These are phyloP conservation scores for Meleagris gallopavo DNA, from an alignment of 2,113 vertebrate genomes.

Conservation along the genomic window DNA sequence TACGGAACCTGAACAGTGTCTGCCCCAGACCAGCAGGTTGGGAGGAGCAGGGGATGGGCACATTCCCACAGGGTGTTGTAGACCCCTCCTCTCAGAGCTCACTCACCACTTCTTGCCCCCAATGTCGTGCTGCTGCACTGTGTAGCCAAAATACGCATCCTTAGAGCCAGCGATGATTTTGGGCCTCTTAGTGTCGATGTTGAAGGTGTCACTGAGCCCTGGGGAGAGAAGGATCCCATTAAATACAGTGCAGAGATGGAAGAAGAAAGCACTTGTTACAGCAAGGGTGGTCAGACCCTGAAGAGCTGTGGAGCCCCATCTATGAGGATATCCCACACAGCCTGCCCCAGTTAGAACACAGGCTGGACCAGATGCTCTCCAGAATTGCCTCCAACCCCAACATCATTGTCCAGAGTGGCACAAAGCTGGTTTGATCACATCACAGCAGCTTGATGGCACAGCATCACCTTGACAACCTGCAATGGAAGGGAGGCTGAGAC, in stretches of 20 bases:
- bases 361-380: not conserved
- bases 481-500: not conserved
- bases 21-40: rapidly evolving
- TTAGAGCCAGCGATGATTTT: constrained; percentile 88
- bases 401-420: rapidly evolving
- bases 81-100: rapidly evolving
- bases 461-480: rapidly evolving
- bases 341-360: not conserved
- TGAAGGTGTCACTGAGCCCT: constrained; percentile 89
- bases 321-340: not conserved
- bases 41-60: rapidly evolving
- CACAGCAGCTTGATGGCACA: not conserved
- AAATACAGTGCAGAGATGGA: rapidly evolving
- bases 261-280: not conserved
- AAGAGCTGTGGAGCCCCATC: rapidly evolving
- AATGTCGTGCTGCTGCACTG: constrained; percentile 93
- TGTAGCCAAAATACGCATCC: constrained; percentile 94
- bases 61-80: rapidly evolving
- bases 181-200: constrained; percentile 88
- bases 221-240: not conserved
- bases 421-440: not conserved
- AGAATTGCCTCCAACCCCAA: not conserved
- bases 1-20: not conserved
- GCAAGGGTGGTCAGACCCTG: rapidly evolving
- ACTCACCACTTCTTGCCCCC: constrained; percentile 93